phyloP scores from a whole-genome alignment of 2,888 invertebrate species.

The Ophion slaviceki region DNA sequence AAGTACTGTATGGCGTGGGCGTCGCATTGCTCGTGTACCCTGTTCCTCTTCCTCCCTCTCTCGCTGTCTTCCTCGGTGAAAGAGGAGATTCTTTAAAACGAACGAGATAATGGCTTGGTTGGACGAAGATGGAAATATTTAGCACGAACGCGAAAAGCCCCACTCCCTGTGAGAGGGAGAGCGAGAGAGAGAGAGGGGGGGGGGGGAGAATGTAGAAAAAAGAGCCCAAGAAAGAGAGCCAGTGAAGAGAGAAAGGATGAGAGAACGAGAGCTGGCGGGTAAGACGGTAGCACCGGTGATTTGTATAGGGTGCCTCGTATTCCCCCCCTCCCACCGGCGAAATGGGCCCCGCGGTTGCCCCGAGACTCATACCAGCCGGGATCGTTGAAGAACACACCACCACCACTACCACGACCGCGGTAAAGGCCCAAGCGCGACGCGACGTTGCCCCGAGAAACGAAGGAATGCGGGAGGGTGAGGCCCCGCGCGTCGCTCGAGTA shows the following conservation, averaged over 20 bases:
- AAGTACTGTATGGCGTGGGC: constrained; percentile 46
- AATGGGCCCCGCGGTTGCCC: constrained; percentile 73
- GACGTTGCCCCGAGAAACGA: constrained; percentile 72
- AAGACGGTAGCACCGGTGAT: constrained; percentile 83
- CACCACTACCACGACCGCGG: neutral
- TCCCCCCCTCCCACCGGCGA: constrained; percentile 76
- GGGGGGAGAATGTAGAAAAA: constrained; percentile 31
- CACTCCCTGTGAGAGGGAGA: constrained; percentile 40
- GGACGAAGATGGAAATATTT: constrained; percentile 53
- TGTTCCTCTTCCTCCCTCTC: constrained; percentile 10
- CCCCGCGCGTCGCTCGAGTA: constrained; percentile 56
- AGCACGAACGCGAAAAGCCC: constrained; percentile 39
- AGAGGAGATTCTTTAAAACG: constrained; percentile 55
- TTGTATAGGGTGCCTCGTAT: constrained; percentile 82
- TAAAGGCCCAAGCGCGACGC: constrained; percentile 76
- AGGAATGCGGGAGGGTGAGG: constrained; percentile 70
- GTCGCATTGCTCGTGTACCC: constrained; percentile 35
- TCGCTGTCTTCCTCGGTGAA: constrained; percentile 12
- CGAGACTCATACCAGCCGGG: constrained; percentile 81
- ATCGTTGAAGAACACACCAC: constrained; percentile 32
- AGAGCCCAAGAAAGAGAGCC: constrained; percentile 22
- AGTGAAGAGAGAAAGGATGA: constrained; percentile 63
- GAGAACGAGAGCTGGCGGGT: constrained; percentile 77
- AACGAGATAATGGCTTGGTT: constrained; percentile 60
- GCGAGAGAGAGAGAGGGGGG: constrained; percentile 46